Base-by-base conservation (phyloP, 1,140 invertebrate species). In the Scaptodrosophila lebanonensis region DNA sequence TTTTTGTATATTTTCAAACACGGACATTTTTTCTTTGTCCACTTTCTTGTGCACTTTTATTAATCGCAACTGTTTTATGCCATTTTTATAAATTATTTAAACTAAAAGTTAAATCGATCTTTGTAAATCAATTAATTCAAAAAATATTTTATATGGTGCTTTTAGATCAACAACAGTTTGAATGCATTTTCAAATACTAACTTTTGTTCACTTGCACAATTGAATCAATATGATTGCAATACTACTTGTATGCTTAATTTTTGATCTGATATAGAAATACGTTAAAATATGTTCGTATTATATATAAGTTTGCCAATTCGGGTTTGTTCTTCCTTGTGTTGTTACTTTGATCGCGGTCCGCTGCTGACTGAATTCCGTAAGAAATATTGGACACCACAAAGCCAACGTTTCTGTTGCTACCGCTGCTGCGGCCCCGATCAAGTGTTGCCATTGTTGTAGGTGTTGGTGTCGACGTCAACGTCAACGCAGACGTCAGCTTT, bases 341-440 rank as follows among this genome's bases (percentile, higher is more conserved):
- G 49, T 33, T 43, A 50, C 63, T 53, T 42, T 66, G 75, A 75
- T 69, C 75, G 75, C 75, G 75, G 57, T 27, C 57, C 47, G 47
- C 43, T 60, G 61, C 49, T 53, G 69, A 79, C 65, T 79, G 69
- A 83, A 69, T 66, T 73, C 49, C 48, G 59, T 56, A 75, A 82
- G 70, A 66, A 64, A 62, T 49, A 52, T 57, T 56, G 47, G 53
- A 29, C 27, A 66, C 69, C 61, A 70, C 33, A 54, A 75, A 82
- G 75, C 48, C 59, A 60, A 68, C 45, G 68, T 49, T 36, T 45
- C 27, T 52, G 44, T 25, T 47, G 43, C 38, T 35, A 40, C 48
- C 52, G 62, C 40, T 59, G 63, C 32, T 54, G 58, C 51, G 50
- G 47, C 44, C 33, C 29, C 12, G 22, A 29, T 33, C 38, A 56